phyloP scores from a whole-genome alignment of 53 echinoderm and acorn worm genomes.

The Antedon mediterranea region DNA sequence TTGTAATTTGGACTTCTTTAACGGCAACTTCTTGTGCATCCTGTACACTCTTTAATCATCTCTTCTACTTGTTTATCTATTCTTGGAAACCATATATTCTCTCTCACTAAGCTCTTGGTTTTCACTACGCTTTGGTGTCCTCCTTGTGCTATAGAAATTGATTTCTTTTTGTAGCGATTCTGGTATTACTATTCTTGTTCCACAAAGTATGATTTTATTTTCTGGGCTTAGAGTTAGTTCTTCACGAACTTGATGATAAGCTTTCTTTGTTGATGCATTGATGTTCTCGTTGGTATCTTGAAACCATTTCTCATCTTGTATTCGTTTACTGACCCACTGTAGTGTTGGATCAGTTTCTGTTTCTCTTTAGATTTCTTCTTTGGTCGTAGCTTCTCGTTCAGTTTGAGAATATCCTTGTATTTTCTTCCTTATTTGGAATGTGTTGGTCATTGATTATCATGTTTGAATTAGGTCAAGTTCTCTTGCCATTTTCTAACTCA shows the following conservation, averaged over 20 bases:
- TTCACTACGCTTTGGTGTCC: slow-evolving; percentile 53
- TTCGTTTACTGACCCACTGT: slow-evolving; percentile 22
- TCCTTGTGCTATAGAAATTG: slow-evolving; percentile 35
- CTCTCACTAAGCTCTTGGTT: slow-evolving; percentile 30
- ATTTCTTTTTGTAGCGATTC: neutral
- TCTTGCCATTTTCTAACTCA: neutral
- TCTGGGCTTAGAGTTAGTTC: slow-evolving; percentile 20
- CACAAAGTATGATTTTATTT: slow-evolving; percentile 29
- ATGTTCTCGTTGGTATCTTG: neutral
- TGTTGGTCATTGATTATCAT: neutral
- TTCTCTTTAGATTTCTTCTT: slow-evolving; percentile 14
- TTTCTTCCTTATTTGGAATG: neutral
- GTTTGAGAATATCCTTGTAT: slow-evolving; percentile 11
- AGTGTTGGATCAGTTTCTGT: slow-evolving; percentile 18
- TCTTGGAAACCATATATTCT: slow-evolving; percentile 59
- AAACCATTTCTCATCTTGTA: slow-evolving; percentile 25
- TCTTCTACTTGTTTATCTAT: slow-evolving; percentile 28
- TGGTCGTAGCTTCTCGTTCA: slow-evolving; percentile 14
- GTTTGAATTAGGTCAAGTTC: slow-evolving; percentile 1
- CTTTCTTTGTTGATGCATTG: neutral
- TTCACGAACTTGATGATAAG: slow-evolving; percentile 19
- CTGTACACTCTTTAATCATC: slow-evolving; percentile 25
- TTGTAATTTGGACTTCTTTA: slow-evolving; percentile 21
- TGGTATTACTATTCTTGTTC: slow-evolving; percentile 23
- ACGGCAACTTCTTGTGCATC: slow-evolving; percentile 19